Conservation (phyloP, 2,888 invertebrate genomes). For the Torymus auratus region DNA sequence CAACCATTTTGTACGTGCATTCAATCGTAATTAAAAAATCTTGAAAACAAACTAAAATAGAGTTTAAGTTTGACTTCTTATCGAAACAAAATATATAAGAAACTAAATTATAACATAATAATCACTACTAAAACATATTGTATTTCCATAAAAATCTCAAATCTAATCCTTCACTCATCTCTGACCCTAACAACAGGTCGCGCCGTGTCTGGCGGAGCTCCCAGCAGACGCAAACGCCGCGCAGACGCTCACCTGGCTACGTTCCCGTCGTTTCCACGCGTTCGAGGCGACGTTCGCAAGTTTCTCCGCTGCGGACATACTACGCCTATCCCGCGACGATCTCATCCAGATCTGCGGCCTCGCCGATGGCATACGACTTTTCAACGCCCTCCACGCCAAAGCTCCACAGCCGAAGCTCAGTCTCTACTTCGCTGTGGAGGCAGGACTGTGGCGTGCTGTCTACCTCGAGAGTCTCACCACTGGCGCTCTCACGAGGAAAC, state of each 20-base stretch:
- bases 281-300: constrained; percentile 88
- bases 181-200: background rate
- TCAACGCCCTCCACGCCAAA: constrained; percentile 91
- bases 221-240: constrained; percentile 81
- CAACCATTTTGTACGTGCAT: too few species aligned
- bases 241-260: constrained; percentile 82
- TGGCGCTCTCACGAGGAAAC: constrained; percentile 70
- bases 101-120: too few species aligned
- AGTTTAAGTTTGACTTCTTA: too few species aligned
- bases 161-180: too few species aligned
- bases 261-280: constrained; percentile 86
- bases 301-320: constrained; percentile 92
- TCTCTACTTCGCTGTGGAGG: constrained; percentile 87
- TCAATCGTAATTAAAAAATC: too few species aligned
- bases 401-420: constrained; percentile 87
- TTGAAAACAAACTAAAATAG: too few species aligned
- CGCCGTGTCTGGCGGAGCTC: constrained; percentile 68
- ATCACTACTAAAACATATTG: too few species aligned
- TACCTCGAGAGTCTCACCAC: constrained; percentile 80
- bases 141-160: too few species aligned
- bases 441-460: constrained; percentile 85
- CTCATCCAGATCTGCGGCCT: constrained; percentile 95
- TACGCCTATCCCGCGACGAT: constrained; percentile 93
- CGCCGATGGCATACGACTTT: constrained; percentile 95
- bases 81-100: too few species aligned